Evolutionary conservation across 2,797 vertebrate species (phyloP).

Genomic region (Epinephelus coioides): DNA sequence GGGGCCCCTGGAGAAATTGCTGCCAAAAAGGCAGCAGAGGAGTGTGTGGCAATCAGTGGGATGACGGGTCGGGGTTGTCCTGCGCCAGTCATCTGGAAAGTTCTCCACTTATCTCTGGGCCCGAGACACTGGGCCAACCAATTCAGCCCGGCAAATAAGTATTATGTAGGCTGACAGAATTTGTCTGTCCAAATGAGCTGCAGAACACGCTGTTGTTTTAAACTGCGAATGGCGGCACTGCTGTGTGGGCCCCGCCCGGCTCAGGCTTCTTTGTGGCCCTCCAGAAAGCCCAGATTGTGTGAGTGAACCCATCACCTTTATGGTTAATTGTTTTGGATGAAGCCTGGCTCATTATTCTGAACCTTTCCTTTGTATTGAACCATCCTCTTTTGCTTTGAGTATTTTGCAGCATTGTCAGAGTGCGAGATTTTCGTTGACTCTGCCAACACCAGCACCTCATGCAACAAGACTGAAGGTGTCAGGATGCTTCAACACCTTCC

Average conservation of each 20-base stretch:
- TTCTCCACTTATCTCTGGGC: constrained; percentile 79
- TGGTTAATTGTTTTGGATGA: constrained; percentile 53
- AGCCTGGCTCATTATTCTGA: constrained; percentile 58
- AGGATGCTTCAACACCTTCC: neutral
- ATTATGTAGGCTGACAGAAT: constrained; percentile 73
- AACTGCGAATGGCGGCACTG: constrained; percentile 56
- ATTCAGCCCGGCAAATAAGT: constrained; percentile 70
- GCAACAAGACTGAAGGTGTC: neutral
- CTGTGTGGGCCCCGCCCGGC: constrained; percentile 35
- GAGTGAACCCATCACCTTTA: constrained; percentile 63
- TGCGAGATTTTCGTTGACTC: constrained; percentile 17
- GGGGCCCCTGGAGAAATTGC: constrained; percentile 75
- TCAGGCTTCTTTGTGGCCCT: constrained; percentile 59
- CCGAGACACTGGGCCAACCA: constrained; percentile 73
- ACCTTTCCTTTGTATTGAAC: constrained; percentile 25
- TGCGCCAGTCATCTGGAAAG: constrained; percentile 83
- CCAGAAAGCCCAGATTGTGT: constrained; percentile 60
- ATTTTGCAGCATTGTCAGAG: neutral
- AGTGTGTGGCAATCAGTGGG: constrained; percentile 83
- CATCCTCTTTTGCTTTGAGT: neutral
- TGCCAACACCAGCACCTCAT: neutral
- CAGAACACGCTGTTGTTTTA: constrained; percentile 62
- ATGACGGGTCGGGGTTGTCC: constrained; percentile 80
- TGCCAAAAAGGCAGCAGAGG: constrained; percentile 82
- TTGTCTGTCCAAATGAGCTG: constrained; percentile 73